Percentiles rank a stretch among this genome's conserved stretches.
Evolutionary conservation across 2,888 invertebrate genomes (phyloP).

Genomic region (Bimastos eiseni): DNA sequence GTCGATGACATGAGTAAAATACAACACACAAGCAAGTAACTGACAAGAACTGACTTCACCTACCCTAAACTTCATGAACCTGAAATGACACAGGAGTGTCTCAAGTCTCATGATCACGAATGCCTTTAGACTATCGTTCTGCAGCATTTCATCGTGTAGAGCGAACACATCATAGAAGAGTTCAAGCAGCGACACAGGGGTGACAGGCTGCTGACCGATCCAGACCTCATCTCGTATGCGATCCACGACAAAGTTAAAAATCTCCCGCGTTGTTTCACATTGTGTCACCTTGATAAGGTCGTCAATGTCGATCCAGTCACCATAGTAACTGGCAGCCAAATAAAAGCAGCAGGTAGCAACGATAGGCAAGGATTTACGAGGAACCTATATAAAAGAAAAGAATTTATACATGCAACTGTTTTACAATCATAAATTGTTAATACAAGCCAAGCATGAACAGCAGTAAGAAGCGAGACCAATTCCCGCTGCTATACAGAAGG

Average conservation of each 20-base stretch:
- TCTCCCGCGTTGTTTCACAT: constrained; percentile 9
- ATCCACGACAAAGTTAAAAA: not conserved
- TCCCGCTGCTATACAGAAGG: too few species aligned
- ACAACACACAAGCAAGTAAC: not conserved
- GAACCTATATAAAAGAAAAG: not conserved
- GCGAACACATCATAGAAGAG: constrained; percentile 5
- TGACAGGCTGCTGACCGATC: not conserved
- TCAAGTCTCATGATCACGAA: constrained; percentile 13
- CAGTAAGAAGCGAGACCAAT: too few species aligned
- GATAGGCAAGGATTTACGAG: constrained; percentile 10
- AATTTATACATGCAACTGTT: not conserved
- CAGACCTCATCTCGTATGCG: constrained; percentile 5
- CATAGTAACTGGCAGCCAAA: not conserved
- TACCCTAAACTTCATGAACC: constrained; percentile 17
- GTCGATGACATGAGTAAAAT: too few species aligned
- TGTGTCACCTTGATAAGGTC: not conserved
- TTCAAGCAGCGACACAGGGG: not conserved
- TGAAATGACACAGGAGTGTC: constrained; percentile 7
- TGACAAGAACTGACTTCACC: not conserved
- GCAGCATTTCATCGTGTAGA: not conserved
- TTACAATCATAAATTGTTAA: not conserved
- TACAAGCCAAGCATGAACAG: too few species aligned
- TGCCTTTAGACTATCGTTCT: not conserved
- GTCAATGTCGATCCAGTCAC: not conserved
- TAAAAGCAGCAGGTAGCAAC: constrained; percentile 16